Base-by-base conservation (phyloP, 2,888 invertebrate species). In the Cheilosia scutellata region DNA sequence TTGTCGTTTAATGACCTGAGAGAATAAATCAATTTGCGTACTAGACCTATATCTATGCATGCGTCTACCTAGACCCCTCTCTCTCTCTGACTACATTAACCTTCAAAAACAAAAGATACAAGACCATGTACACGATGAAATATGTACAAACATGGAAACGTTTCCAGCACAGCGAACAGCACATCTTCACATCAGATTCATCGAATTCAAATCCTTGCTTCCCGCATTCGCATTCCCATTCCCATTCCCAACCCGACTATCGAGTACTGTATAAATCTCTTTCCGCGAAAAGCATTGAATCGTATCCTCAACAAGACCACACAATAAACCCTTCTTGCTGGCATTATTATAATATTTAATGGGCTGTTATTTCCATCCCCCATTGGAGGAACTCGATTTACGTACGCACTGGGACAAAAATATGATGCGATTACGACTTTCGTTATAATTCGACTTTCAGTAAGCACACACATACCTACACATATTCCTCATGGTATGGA, bases 361-460 rank as follows among this genome's bases (percentile, higher is more conserved):
- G 86, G 86, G 57, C 76, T 86, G 76, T 76, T 80, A 86, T 86
- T 72, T 71, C 62, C 80, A 80, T 66, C 76, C 70, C 58, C 76
- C 47, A 58, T 27, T 31, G 55, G 71, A 66, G 71, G 53, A 76
- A 66, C 76, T 86, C 71, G 80, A 86, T 80, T 80, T 86, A 80
- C 66, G 76, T 80, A 80, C 86, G 86, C 86, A 86, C 76, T 86
- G 86, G 86, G 76, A 80, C 86, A 80, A 86, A 80, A 86, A 80
- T 86, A 76, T 80, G 71, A 86, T 86, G 86, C 80, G 86, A 86
- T 86, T 86, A 86, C 79, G 68, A 63, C 33, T 78, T 75, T 78
- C 63, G 49, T 80, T 80, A 80, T 68, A 86, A 76, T 76, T 86
- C 71, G 66, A 76, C 66, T 84, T 65, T 53, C 53, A 49, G 65